Evolutionary conservation across 2,888 invertebrate species (phyloP), one percentile per base, ranked within the genome.

Genomic region (Anthrax anthrax): DNA sequence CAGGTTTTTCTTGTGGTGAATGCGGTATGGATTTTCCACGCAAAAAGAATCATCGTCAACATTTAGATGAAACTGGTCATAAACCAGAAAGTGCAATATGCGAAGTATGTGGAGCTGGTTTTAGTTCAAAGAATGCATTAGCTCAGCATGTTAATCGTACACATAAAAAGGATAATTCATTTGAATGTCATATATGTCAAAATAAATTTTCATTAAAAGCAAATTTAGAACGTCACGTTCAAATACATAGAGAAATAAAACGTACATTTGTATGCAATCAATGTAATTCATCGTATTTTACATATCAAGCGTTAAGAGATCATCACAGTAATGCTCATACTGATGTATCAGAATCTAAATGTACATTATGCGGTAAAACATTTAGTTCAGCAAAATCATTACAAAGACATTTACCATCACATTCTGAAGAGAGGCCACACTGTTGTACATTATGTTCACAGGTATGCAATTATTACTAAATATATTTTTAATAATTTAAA

Each of bases 171-270:
- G 67, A 67, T 50, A 65, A 66, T 47, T 64, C 64, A 53, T 66
- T 65, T 51, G 66, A 67, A 55, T 68, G 67, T 58, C 66, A 65
- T 60, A 65, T 67, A 55, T 68, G 68, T 56, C 62, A 65, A 53
- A 67, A 67, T 54, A 64, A 65, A 38, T 68, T 68, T 49, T 63
- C 67, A 23, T 55, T 65, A 27, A 67, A 67, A 54, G 67, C 66
- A 36, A 68, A 67, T 47, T 54, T 68, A 50, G 68, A 67, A 55
- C 63, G 68, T 10, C 68, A 68, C 49, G 66, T 68, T 38, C 63
- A 65, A 54, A 52, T 67, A 50, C 68, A 68, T 46, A 68, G 64
- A 17, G 67, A 68, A 58, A 58, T 66, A 38, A 67, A 65, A 48
- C 58, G 67, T 47, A 65, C 65, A n/a, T 67, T 65, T 54, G 65